Percentiles rank a stretch among this genome's conserved stretches.
These are phyloP conservation scores for Sinodicranocentrus sp. DNA, from an alignment of 2,888 invertebrate species.

Conservation along the genomic window DNA sequence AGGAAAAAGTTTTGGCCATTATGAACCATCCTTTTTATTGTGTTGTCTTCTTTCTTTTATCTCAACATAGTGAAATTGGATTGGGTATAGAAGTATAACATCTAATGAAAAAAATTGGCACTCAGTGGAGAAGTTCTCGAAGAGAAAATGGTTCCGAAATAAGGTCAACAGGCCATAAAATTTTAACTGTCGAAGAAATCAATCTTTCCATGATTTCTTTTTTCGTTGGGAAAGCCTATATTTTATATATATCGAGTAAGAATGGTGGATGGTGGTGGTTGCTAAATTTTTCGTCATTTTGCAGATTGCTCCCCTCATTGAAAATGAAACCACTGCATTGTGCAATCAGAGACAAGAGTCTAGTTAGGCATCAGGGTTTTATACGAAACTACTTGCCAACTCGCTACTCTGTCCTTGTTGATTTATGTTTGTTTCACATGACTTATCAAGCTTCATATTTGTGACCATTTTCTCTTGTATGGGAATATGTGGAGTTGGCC, in stretches of 20 bases:
- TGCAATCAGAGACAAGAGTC: background rate
- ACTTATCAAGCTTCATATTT: constrained; percentile 69
- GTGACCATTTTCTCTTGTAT: constrained; percentile 59
- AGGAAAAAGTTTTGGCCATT: too few relatives aligned
- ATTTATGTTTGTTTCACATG: constrained; percentile 70
- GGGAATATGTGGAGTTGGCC: constrained; percentile 30
- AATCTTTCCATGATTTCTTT: too few relatives aligned
- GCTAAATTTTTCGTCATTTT: constrained; percentile 35
- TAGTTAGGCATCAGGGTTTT: constrained; percentile 42
- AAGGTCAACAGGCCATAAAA: constrained; percentile 47
- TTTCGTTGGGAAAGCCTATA: too few relatives aligned
- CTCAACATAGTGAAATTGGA: too few relatives aligned
- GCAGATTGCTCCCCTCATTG: constrained; percentile 35
- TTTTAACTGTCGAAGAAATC: constrained; percentile 51
- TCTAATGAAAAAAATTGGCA: too few relatives aligned
- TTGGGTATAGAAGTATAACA: too few relatives aligned
- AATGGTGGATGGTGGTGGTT: too few relatives aligned
- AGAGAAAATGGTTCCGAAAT: background rate
- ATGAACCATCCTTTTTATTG: too few relatives aligned
- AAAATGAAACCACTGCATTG: constrained; percentile 44
- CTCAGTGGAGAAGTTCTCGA: too few relatives aligned
- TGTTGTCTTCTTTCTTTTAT: too few relatives aligned
- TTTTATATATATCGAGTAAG: too few relatives aligned
- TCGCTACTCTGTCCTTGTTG: constrained; percentile 60
- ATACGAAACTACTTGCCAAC: constrained; percentile 64